Conservation (phyloP, 2,888 invertebrate genomes). For the Ophonus ardosiacus region DNA sequence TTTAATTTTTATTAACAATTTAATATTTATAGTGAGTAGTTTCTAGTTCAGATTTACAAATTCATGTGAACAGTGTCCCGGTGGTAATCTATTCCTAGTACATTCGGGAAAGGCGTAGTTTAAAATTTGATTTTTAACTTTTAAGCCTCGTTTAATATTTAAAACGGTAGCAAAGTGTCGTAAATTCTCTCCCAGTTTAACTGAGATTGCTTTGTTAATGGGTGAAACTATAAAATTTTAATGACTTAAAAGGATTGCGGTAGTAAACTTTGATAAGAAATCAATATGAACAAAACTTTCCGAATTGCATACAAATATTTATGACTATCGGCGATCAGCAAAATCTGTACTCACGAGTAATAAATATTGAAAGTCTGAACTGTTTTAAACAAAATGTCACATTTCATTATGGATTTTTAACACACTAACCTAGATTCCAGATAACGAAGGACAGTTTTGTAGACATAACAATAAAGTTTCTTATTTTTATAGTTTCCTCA, state of each 20-base stretch:
- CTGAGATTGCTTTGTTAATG: conserved; percentile 54
- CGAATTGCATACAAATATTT: conserved; percentile 19
- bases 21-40: not conserved
- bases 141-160: conserved; percentile 34
- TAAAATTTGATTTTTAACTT: conserved; percentile 45
- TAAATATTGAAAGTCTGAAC: not conserved
- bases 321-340: not conserved
- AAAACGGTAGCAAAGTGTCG: conserved; percentile 40
- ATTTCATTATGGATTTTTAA: not conserved
- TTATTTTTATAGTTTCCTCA: not conserved
- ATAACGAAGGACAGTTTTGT: not conserved
- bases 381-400: not conserved
- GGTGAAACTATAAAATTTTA: conserved; percentile 48
- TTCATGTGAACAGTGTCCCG: not conserved
- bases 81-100: not conserved
- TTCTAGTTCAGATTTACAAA: not conserved
- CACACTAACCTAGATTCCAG: not conserved
- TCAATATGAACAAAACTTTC: conserved; percentile 37
- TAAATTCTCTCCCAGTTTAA: conserved; percentile 53
- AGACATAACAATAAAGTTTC: not conserved
- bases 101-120: not conserved
- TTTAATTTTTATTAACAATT: not conserved
- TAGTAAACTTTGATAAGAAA: conserved; percentile 45
- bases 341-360: not conserved
- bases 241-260: conserved; percentile 53